These are phyloP conservation scores for Chrysolina haemoptera DNA, from an alignment of 2,888 invertebrate species.

Conservation along the genomic window DNA sequence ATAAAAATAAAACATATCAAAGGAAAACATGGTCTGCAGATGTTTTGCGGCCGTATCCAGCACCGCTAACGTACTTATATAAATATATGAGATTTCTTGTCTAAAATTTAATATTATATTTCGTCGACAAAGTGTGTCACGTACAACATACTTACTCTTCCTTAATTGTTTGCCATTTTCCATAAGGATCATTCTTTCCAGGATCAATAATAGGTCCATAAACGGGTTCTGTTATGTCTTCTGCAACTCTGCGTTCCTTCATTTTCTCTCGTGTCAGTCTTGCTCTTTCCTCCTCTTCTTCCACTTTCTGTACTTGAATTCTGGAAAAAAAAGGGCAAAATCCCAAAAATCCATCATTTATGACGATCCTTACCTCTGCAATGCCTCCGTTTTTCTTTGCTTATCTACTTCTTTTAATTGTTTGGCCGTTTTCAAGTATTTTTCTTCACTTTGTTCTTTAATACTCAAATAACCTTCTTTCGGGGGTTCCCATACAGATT, in stretches of 20 bases:
- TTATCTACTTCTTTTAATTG: constrained; percentile 65
- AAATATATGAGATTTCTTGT: no score
- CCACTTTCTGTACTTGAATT: constrained; percentile 63
- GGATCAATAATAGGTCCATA: constrained; percentile 75
- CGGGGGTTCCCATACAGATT: constrained; percentile 84
- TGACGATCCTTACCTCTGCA: constrained; percentile 34
- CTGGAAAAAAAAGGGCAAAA: constrained; percentile 41
- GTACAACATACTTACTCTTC: constrained; percentile 72
- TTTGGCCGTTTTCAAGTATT: constrained; percentile 70
- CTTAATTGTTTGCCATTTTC: constrained; percentile 82
- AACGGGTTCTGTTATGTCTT: constrained; percentile 64
- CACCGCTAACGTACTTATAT: neutral
- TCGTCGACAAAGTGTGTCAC: no score
- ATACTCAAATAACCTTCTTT: constrained; percentile 80
- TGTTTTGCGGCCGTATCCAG: neutral
- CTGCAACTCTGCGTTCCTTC: constrained; percentile 66
- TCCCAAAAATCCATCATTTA: neutral
- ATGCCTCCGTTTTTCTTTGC: constrained; percentile 56
- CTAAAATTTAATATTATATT: no score
- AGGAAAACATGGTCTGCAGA: neutral
- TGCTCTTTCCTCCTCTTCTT: constrained; percentile 72
- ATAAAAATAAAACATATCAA: no score
- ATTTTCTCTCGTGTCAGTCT: constrained; percentile 70
- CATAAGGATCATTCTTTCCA: constrained; percentile 79
- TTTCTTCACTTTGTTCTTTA: constrained; percentile 75